Evolutionary conservation across 2,888 invertebrate species (phyloP), one percentile per base, ranked within the genome.

Genomic region (Amphipoea lucens): DNA sequence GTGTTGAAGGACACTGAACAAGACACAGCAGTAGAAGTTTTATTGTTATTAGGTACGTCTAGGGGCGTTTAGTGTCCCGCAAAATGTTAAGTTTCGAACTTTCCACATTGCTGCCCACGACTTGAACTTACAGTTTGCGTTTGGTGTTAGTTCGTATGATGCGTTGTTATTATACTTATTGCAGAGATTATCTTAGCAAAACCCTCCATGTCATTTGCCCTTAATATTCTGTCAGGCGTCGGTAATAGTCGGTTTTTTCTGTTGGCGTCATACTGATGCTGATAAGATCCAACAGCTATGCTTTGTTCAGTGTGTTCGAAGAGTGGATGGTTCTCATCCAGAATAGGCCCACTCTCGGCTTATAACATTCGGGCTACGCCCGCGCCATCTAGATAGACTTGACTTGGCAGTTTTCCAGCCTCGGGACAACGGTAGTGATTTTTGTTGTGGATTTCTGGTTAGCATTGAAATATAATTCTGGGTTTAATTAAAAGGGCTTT

Each of bases 151-250:
- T 57, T 23, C 9, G 4, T 57, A 57, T 57, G 9, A 48, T 48
- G 45, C 20, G 5, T 57, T 74, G 2, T 17, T 71, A 12, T 23
- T 11, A 6, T 9, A 67, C n/a, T 40, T n/a, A 23, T n/a, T 78
- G 36, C 36, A 20, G 17, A 51, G 3, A 77, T 78, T 6, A 60
- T 48, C 40, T 12, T 40, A 57, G 66, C 78, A 77, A 77, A 66
- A 14, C 2, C 60, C 0, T 29, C 4, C 7, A 9, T 5, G 2
- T 12, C 2, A 2, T 23, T 79, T 69, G 42, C 80, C 5, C 23
- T 14, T 5, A 51, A 12, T 29, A 51, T 14, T 79, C 40, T 20
- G 29, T 23, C 9, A 79, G 79, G 78, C 12, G 17, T 45, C 48
- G 14, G 4, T 51, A 14, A 45, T 65, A 36, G 9, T 0, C 29